A percentile compares a stretch with the other conserved stretches of the same genome.
phyloP scores from a whole-genome alignment of 2,888 invertebrate genomes.

The Netelia fuscicornis region DNA sequence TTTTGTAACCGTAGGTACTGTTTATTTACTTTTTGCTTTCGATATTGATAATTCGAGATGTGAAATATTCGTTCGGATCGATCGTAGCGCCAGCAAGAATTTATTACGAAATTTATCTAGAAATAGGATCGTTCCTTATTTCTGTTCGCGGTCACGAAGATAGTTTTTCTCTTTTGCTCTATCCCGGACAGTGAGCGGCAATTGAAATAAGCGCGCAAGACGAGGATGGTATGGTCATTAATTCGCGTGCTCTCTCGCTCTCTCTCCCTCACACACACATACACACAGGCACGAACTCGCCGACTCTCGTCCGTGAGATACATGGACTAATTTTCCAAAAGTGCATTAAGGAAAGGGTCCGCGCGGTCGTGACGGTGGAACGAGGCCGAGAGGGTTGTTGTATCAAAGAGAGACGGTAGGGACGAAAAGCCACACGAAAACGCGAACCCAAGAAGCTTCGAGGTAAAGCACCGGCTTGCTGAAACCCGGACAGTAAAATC shows the following conservation, averaged over 20 bases:
- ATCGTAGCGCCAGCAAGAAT: slow-evolving; percentile 42
- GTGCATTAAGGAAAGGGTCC: slow-evolving; percentile 74
- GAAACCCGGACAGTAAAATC: slow-evolving; percentile 55
- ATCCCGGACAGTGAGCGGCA: slow-evolving; percentile 15
- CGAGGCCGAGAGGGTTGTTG: slow-evolving; percentile 63
- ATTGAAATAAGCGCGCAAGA: slow-evolving; percentile 56
- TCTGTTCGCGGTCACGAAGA: slow-evolving; percentile 22
- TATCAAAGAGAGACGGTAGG: slow-evolving; percentile 54
- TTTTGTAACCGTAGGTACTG: too few species aligned
- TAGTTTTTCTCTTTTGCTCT: slow-evolving; percentile 14
- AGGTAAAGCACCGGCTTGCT: slow-evolving; percentile 37
- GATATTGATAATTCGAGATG: too few species aligned
- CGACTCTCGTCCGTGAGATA: slow-evolving; percentile 71
- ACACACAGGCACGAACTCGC: neutral
- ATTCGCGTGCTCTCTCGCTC: slow-evolving; percentile 39
- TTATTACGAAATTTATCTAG: slow-evolving; percentile 73
- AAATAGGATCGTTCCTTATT: slow-evolving; percentile 17
- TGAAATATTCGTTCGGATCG: too few species aligned
- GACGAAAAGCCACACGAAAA: slow-evolving; percentile 41
- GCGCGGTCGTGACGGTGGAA: slow-evolving; percentile 36
- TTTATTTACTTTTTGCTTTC: too few species aligned
- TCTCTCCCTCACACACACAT: neutral
- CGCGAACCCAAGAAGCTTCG: slow-evolving; percentile 51
- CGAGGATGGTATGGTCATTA: slow-evolving; percentile 55
- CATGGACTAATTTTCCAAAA: slow-evolving; percentile 80